Base-by-base conservation (phyloP, 2,797 vertebrate species). In the Octomys mimax region DNA sequence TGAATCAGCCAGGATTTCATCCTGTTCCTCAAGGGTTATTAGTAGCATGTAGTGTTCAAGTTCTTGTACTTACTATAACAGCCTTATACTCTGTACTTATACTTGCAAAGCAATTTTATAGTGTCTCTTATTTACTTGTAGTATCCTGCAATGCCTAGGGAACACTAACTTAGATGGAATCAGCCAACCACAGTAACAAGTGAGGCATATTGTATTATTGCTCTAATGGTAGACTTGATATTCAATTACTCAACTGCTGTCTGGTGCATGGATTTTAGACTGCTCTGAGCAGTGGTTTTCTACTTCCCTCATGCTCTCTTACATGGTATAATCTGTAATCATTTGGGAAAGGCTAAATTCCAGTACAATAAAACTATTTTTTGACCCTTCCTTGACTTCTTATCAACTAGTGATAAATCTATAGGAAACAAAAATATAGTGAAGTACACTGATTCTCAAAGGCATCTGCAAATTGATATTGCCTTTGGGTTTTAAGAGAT, bases 121-220 rank as follows among this genome's bases (percentile, higher is more conserved):
- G 95, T 94, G 52, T 68, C 80, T 96, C 93, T 93, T 96, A 95
- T 96, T 97, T 97, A 97, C 90, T 97, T 96, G 95, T 89, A 75
- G 79, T 96, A 94, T 82, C 90, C 64, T 94, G 90, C 33, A 89
- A 96, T 95, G 82, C 77, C 94, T 88, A 92, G 96, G 90, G 96
- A 97, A 95, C 31, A 95, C 92, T 92, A 96, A 95, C 88, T 89
- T 96, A 96, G 89, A 91, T 80, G 95, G 92, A 97, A 93, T 95
- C 92, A 95, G 86, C 75, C 92, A 96, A 95, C 93, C 84, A 95
- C 92, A 97, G 26, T 96, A 97, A 96, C 88, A 96, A 97, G 61
- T 0, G 3, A 97, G 88, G 92, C 80, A 95, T 89, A 91, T 93
- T 95, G 92, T 97, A 97, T 97, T 97, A 96, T 95, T 95, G 71